Percentiles rank a stretch among this genome's conserved stretches.
phyloP scores from a whole-genome alignment of 1,140 invertebrate species.

The Diorhabda carinulata region DNA sequence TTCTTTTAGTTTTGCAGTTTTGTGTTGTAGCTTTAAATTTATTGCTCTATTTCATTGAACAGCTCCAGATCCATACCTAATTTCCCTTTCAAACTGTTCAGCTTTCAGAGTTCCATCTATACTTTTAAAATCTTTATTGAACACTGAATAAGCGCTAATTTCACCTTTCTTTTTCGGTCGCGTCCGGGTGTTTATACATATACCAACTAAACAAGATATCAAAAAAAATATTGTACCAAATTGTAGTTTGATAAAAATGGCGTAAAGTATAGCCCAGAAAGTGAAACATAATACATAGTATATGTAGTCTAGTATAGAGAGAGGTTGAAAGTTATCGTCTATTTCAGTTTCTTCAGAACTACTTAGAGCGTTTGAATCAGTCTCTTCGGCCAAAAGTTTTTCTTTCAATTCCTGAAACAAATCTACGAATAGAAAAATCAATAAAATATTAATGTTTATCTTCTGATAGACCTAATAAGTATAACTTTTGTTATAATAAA shows the following conservation, averaged over 20 bases:
- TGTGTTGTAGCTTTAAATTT: too few relatives aligned
- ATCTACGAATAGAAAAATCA: not conserved
- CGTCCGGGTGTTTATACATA: slow-evolving; percentile 81
- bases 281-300: slow-evolving; percentile 53
- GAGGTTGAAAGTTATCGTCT: not conserved
- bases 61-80: slow-evolving; percentile 59
- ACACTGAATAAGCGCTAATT: slow-evolving; percentile 95
- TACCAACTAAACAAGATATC: slow-evolving; percentile 71
- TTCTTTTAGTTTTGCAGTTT: too few relatives aligned
- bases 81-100: slow-evolving; percentile 90
- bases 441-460: too few relatives aligned
- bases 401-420: not conserved
- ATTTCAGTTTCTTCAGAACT: not conserved
- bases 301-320: slow-evolving; percentile 36
- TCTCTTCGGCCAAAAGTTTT: not conserved
- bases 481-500: too few relatives aligned
- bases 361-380: not conserved
- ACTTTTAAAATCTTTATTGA: slow-evolving; percentile 89
- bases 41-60: not conserved
- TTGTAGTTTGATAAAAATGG: slow-evolving; percentile 70
- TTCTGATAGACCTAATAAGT: too few relatives aligned
- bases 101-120: slow-evolving; percentile 91
- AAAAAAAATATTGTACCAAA: slow-evolving; percentile 91
- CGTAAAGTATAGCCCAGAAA: slow-evolving; percentile 64
- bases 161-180: slow-evolving; percentile 66